Evolutionary conservation across 2,113 vertebrate genomes (phyloP).

Genomic region (Myodes glareolus): DNA sequence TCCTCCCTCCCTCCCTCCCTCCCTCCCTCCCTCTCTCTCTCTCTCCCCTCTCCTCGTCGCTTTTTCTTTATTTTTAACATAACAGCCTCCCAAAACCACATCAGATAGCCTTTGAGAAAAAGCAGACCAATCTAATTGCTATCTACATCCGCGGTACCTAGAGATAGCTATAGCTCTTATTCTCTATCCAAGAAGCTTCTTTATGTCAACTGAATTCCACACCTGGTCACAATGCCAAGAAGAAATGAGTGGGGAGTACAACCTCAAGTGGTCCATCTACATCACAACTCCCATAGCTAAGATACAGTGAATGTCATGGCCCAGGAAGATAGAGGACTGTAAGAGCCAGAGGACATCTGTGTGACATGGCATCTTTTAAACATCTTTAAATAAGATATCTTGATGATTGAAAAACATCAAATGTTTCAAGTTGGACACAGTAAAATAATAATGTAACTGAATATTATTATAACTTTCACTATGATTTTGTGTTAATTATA

Average conservation of each 20-base stretch:
- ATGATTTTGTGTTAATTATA: not conserved
- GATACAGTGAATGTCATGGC: too few relatives aligned
- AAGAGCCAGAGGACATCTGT: not conserved
- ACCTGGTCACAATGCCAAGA: not conserved
- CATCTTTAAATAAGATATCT: not conserved
- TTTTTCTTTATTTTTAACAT: too few relatives aligned
- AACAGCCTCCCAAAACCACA: too few relatives aligned
- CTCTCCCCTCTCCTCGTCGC: too few relatives aligned
- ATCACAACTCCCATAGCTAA: not conserved
- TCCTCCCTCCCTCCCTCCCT: too few relatives aligned
- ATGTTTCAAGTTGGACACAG: not conserved
- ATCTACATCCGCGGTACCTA: accelerated
- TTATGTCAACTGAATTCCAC: not conserved
- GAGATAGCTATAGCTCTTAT: not conserved
- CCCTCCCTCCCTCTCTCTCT: too few relatives aligned
- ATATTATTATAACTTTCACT: not conserved
- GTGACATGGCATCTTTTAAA: not conserved
- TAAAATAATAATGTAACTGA: not conserved
- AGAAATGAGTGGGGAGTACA: too few relatives aligned
- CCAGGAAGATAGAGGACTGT: not conserved
- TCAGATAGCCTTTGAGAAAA: too few relatives aligned
- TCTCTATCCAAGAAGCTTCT: not conserved
- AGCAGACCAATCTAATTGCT: not conserved
- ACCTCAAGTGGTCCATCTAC: not conserved
- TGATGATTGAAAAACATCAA: not conserved